Evolutionary conservation across 2,797 vertebrate genomes (phyloP).

Genomic region (Melanotaenia parkinsoni): DNA sequence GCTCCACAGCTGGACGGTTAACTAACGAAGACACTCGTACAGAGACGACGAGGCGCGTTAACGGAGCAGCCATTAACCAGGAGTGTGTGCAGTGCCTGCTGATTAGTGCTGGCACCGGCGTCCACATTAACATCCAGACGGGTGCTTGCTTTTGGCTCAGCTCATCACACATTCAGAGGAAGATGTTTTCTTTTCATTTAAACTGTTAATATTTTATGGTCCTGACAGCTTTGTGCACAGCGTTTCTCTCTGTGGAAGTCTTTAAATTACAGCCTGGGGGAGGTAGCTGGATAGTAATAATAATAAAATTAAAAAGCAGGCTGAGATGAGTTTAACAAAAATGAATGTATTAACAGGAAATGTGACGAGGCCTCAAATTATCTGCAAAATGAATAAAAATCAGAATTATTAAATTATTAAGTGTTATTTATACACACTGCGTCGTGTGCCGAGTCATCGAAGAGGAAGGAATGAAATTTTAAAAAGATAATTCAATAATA

Average conservation of each 20-base stretch:
- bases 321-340: slow-evolving; percentile 10
- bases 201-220: slow-evolving; percentile 16
- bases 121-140: slow-evolving; percentile 36
- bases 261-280: not conserved
- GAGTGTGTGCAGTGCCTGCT: not conserved
- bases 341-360: slow-evolving; percentile 21
- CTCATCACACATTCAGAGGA: slow-evolving; percentile 9
- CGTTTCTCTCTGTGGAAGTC: not conserved
- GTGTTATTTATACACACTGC: not conserved
- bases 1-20: slow-evolving; percentile 3
- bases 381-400: not conserved
- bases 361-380: not conserved
- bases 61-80: not conserved
- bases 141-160: slow-evolving; percentile 10
- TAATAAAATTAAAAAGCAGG: too few relatives aligned
- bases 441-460: not conserved
- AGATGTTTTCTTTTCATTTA: slow-evolving; percentile 25
- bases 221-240: not conserved
- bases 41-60: too few relatives aligned
- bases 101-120: slow-evolving; percentile 14
- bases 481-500: too few relatives aligned
- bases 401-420: not conserved
- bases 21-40: not conserved
- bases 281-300: too few relatives aligned
- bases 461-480: not conserved